Base-by-base conservation (phyloP, 2,888 invertebrate genomes). In the Luperina nickerlii region DNA sequence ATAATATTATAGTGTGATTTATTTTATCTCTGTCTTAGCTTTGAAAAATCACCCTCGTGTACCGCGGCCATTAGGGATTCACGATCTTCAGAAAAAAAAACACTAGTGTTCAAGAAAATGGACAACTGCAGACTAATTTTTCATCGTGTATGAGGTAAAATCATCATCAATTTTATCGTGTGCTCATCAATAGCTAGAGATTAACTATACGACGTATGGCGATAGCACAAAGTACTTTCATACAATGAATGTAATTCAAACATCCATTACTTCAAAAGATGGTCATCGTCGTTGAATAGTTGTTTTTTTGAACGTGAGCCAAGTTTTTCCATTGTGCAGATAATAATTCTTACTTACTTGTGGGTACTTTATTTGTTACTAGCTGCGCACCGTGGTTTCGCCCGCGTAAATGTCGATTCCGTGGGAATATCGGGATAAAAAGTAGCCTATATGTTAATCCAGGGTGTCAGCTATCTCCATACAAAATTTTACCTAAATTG, bases 301-400 rank as follows among this genome's bases (percentile, higher is more conserved):
- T 82, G 76, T 54, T 45, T 68, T 68, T 68, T 69, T 80, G 83
- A 62, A 76, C 54, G 62, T 18, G 45, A 54, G 80, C 80, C 76
- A 80, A 82, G 32, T 54, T 80, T 15, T 45, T 54, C 38, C 51
- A 48, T 75, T 75, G 66, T 60, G n/a, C n/a, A 42, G 38, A 74
- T 42, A 74, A 57, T 15, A 18, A 27, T 66, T 72, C 63, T 57
- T 57, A 38, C 45, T 45, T 32, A n/a, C n/a, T n/a, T 0, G 18
- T 20, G 5, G 32, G 7, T 27, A 27, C n/a, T 20, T 54, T 54
- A 54, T 54, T 54, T 54, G 8, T 54, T 54, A 20, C 32, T 32
- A 32, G 1, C 32, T 32, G 32, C 32, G 32, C 32, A 0, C 32
- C 32, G 32, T 32, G 32, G 32, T 32, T 32, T 32, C 32, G 1